Evolutionary conservation across 2,113 vertebrate species (phyloP), one percentile per base, ranked within the genome.

Genomic region (Campylomormyrus numenius): DNA sequence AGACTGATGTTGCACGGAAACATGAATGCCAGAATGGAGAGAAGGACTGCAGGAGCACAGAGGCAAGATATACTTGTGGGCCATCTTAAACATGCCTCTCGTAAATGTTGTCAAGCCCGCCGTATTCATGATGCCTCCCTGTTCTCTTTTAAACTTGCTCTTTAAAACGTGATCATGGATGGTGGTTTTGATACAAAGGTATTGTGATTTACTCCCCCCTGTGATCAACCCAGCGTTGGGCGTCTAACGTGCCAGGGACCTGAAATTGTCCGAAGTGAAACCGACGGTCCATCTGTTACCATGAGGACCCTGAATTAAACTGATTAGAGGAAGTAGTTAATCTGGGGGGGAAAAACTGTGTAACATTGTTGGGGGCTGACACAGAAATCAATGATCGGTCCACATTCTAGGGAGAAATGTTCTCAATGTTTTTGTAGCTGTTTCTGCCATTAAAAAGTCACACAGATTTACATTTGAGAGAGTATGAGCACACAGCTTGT

Each of bases 1-100:
- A 62, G 91, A 89, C 89, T 89, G 90, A 93, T 88, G 88, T 46
- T 90, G 88, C 89, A 87, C 86, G 84, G 91, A 91, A 88, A 90
- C 89, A 53, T 85, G 88, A 90, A 91, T 85, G 88, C 89, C 90
- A 91, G 70, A 39, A 42, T 19, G 46, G 58, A 58, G 86, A 39
- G 85, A 74, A 35, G 4, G 80, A 85, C 13, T 9, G 85, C 31
- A 8, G 84, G 35, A 62, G 19, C 0, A 6, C 31, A 86, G n/a
- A 56, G 24, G 39, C 21, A 10, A 58, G 77, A 58, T 83, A 85
- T 85, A 58, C 52, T 21, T 11, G 42, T 21, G 19, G 19, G 19
- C 21, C 83, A 5, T 27, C 48, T 50, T 27, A 45, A 9, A 24
- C 11, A 56, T 1, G 19, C 9, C 3, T 17, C 88, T 77, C 62